These are phyloP conservation scores for Chauna torquata DNA, from an alignment of 2,113 vertebrate species.

Conservation along the genomic window DNA sequence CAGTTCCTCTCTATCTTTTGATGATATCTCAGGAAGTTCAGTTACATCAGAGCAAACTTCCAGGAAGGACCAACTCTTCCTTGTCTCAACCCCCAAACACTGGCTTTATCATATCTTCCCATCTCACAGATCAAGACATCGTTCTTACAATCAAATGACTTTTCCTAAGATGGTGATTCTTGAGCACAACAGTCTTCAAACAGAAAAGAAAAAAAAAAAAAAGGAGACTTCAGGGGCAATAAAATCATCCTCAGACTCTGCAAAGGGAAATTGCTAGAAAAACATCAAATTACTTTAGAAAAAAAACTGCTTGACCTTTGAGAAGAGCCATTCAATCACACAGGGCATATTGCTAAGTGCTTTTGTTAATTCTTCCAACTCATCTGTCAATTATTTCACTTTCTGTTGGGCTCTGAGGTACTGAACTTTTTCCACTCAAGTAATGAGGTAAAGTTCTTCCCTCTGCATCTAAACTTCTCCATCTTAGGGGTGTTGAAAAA, in stretches of 20 bases:
- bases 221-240: neutral
- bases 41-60: neutral
- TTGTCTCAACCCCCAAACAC: neutral
- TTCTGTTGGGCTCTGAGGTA: neutral
- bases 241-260: neutral
- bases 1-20: neutral
- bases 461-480: neutral
- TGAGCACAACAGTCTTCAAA: neutral
- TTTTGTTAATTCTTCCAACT: neutral
- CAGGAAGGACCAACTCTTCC: neutral
- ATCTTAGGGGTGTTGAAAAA: neutral
- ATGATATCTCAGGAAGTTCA: neutral
- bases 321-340: neutral
- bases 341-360: neutral
- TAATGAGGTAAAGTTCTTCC: neutral
- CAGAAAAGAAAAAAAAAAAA: neutral
- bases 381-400: neutral
- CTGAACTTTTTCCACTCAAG: neutral
- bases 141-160: neutral
- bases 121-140: neutral
- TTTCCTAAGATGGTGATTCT: neutral
- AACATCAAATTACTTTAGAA: rapidly evolving
- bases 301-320: neutral
- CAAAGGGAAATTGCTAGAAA: neutral
- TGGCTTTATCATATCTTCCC: neutral